Conservation (phyloP, 2,113 vertebrate genomes). For the Coreoperca whiteheadi region DNA sequence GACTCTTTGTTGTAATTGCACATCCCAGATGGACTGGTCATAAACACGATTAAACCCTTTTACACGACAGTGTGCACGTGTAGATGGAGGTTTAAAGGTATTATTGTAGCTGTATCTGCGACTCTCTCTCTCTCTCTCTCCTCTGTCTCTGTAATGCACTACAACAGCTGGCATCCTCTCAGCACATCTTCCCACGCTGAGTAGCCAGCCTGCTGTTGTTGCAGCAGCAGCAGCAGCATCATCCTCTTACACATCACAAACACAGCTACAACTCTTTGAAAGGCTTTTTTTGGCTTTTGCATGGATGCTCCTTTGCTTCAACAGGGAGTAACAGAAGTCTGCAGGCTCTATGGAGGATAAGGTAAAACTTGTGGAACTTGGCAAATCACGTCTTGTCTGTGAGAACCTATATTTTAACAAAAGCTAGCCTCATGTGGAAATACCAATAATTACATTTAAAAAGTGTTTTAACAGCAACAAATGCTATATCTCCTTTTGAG, state of each 20-base stretch:
- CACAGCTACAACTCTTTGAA: not conserved
- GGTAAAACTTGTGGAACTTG: conserved; percentile 6
- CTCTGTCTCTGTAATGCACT: conserved; percentile 18
- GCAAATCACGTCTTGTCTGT: not conserved
- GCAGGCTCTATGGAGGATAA: not conserved
- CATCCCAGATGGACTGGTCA: not conserved
- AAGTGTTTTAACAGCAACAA: not conserved
- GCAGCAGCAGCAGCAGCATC: conserved; percentile 10
- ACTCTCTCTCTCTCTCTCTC: not conserved
- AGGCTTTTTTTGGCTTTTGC: conserved; percentile 32
- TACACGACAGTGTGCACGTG: not conserved
- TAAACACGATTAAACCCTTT: conserved; percentile 4
- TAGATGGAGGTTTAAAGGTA: conserved; percentile 5
- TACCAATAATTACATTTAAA: not conserved
- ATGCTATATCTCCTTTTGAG: not conserved
- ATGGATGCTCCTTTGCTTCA: conserved; percentile 5
- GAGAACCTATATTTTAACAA: not conserved
- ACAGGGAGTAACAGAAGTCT: not conserved
- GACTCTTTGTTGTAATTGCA: not conserved
- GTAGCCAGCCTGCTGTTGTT: conserved; percentile 2
- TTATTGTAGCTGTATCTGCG: not conserved
- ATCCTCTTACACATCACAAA: conserved; percentile 31
- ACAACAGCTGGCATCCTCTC: conserved; percentile 45
- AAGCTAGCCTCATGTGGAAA: not conserved
- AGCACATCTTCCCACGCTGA: conserved; percentile 11